phyloP scores from a whole-genome alignment of 2,113 vertebrate species.

The Montifringilla adamsi region DNA sequence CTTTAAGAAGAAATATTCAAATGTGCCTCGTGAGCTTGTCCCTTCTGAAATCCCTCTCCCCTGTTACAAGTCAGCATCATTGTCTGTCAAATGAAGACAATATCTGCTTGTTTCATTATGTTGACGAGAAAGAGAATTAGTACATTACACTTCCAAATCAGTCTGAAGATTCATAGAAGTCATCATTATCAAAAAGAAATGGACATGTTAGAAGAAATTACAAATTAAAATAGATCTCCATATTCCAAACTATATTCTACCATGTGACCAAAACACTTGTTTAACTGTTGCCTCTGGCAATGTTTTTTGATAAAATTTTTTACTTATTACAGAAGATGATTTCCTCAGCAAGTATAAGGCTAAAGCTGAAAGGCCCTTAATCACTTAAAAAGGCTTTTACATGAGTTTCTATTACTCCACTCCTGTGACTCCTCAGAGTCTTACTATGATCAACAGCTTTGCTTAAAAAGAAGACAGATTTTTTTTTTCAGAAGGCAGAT shows the following conservation, averaged over 20 bases:
- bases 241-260: not conserved
- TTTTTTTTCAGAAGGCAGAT: not conserved
- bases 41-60: not conserved
- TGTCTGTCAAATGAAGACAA: no score
- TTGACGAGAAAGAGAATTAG: not conserved
- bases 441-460: not conserved
- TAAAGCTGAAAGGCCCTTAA: not conserved
- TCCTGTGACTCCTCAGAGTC: not conserved
- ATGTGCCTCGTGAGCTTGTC: not conserved
- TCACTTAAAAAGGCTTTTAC: not conserved
- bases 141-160: not conserved
- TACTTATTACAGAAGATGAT: not conserved
- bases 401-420: not conserved
- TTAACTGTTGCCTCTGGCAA: not conserved
- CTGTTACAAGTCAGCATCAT: not conserved
- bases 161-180: not conserved
- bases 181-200: not conserved
- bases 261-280: not conserved
- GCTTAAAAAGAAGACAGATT: not conserved
- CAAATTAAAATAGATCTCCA: not conserved
- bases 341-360: not conserved
- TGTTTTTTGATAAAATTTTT: not conserved
- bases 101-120: not conserved
- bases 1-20: not conserved
- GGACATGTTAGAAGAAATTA: not conserved